Conservation (phyloP, 2,888 invertebrate species). For the Resseliella maxima region DNA sequence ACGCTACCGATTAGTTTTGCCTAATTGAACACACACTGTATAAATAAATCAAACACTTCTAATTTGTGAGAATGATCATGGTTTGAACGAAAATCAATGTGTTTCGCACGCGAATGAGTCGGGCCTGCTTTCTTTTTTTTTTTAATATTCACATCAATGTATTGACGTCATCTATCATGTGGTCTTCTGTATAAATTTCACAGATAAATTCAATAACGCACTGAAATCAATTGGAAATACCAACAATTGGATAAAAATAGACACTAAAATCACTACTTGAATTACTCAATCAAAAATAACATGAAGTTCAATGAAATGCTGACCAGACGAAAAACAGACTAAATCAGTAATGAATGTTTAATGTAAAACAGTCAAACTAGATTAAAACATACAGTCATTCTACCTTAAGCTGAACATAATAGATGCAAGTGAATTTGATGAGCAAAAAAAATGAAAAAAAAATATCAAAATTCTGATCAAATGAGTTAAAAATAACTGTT, state of each 20-base stretch:
- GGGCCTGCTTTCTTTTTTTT: no score
- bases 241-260: conserved; percentile 5
- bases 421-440: no score
- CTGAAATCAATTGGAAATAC: not conserved
- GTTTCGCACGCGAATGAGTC: no score
- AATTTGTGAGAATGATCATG: no score
- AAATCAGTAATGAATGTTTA: not conserved
- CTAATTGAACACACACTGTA: not conserved
- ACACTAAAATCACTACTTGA: not conserved
- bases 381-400: no score
- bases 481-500: not conserved
- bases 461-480: not conserved
- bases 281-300: not conserved
- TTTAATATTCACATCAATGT: not conserved
- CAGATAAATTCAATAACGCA: not conserved
- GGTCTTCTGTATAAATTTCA: not conserved
- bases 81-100: no score
- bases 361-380: no score
- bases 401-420: no score
- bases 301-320: conserved; percentile 1
- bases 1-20: not conserved
- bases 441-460: no score
- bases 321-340: not conserved
- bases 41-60: not conserved
- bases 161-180: not conserved